Evolutionary conservation across 2,113 vertebrate species (phyloP), one percentile per base, ranked within the genome.

Genomic region (Oceanites oceanicus): DNA sequence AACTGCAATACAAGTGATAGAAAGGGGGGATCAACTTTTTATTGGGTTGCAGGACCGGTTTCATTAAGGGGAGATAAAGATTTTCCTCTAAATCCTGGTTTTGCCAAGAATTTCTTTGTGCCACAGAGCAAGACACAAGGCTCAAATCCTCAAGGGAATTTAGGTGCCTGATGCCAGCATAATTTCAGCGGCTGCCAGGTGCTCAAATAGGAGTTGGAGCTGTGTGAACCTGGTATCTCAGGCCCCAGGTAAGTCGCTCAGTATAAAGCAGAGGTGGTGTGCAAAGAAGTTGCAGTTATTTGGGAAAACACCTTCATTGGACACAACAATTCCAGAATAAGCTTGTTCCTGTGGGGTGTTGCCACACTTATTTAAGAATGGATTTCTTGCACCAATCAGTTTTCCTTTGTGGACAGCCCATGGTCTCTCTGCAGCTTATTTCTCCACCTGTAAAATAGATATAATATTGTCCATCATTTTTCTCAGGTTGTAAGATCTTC

Each of bases 11-110:
- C 15, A 65, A 49, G 38, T 53, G 72, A 71, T 87, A 58, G 68
- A 90, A 49, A 76, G 32, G 34, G 75, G 17, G 30, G 89, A 92
- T 94, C 81, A 94, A 25, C 25, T 66, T 95, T 94, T 94, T 94
- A 91, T 94, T 91, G 74, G 55, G 55, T 89, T 82, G 71, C n/a
- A 62, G 53, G 67, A 94, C 70, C 4, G 11, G 21, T 90, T 95
- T 97, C 71, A 95, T 95, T 96, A 96, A 77, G 45, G 13, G n/a
- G 55, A 90, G 90, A 93, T 93, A 58, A 95, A 61, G 91, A 73
- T 87, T 87, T 92, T 87, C 44, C 12, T 89, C 38, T 89, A 75
- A 95, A 72, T 68, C 86, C 73, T 84, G 61, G 17, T 67, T 78
- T 93, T 94, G 34, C 68, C 62, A 79, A 73, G 66, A 79, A 44